phyloP scores from a whole-genome alignment of 1,140 invertebrate species.

The Caenorhabditis elegans region WBcel235 BX284605.5:897001-897500 shows the following conservation, averaged over 20 bases:
- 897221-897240: not conserved
- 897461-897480: no score
- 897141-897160: no score
- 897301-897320: conserved; percentile 13
- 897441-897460: no score
- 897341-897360: conserved; percentile 33
- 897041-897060: no score
- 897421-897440: conserved; percentile 32
- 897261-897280: conserved; percentile 32
- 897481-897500: not conserved
- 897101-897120: no score
- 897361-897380: conserved; percentile 21
- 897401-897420: conserved; percentile 29
- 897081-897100: no score
- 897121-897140: no score
- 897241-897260: conserved; percentile 34
- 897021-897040: no score
- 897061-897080: no score
- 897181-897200: no score
- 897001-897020: no score
- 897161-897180: no score
- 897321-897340: not conserved
- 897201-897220: not conserved
- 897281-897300: not conserved
- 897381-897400: conserved; percentile 34